Base-by-base conservation (phyloP, 2,888 invertebrate genomes). In the Drosophila prostipennis region DNA sequence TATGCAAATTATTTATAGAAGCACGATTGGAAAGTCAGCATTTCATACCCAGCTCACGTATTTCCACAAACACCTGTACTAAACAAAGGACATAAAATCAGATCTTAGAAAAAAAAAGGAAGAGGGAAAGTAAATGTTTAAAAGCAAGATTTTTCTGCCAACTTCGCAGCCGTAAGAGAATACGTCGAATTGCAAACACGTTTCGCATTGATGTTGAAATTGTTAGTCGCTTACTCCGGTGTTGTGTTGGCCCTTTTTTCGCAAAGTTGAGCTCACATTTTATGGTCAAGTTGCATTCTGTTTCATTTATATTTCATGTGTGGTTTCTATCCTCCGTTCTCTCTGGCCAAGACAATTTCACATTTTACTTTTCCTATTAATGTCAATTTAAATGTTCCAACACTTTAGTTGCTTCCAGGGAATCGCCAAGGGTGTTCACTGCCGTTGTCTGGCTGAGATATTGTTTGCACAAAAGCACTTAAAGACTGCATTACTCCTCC, bases 41-140 rank as follows among this genome's bases (percentile, higher is more conserved):
- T 54, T 53, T 29, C 4, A 8, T 39, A 16, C 26, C 54, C 16
- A 59, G 13, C 42, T 51, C 86, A 80, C 86, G 86, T 85, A 63
- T 45, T 71, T 51, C 7, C 7, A 7, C 13, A 34, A 48, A 34
- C 46, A 46, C 34, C 34, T 48, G 14, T 19, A 34, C 74, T 79
- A 42, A 68, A 79, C 74, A 64, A 69, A 67, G 40, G 65, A 64
- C 79, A 71, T 82, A 79, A 82, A 80, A 85, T 85, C 86, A 69
- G 63, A 60, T 57, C 37, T 49, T 64, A 61, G 55, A 59, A 58
- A 54, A 49, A 56, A 5, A 48, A 36, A 3, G 16, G 16, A 34
- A 56, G 67, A 51, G 54, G 36, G 14, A 19, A 19, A 11, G 23
- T 13, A 32, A 11, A 46, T 29, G 32, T 48, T 13, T 32, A 29